Evolutionary conservation across 1,140 invertebrate species (phyloP).

Genomic region (Brachionus rubens): DNA sequence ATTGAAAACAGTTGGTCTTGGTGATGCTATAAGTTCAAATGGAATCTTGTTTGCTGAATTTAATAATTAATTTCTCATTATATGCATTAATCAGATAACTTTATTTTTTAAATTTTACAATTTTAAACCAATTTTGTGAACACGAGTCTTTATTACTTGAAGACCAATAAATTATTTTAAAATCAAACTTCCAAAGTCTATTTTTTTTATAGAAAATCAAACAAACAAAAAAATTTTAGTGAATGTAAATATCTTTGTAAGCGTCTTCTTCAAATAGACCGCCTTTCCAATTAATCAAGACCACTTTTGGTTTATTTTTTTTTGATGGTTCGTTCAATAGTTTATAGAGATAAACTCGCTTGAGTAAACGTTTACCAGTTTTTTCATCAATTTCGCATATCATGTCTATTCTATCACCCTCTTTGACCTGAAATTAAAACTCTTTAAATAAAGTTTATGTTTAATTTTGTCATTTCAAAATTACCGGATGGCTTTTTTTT

Average conservation of each 20-base stretch:
- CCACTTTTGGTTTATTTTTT: conserved; percentile 39
- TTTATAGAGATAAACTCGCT: conserved; percentile 28
- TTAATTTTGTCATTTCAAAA: neutral
- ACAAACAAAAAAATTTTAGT: too few species aligned
- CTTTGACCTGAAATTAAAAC: neutral
- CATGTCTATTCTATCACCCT: conserved; percentile 15
- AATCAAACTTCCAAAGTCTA: too few species aligned
- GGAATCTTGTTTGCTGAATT: conserved; percentile 60
- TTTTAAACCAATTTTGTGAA: too few species aligned
- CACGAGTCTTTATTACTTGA: too few species aligned
- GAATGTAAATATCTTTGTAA: neutral
- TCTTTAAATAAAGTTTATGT: neutral
- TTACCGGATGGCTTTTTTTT: conserved; percentile 33
- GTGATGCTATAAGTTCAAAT: conserved; percentile 62
- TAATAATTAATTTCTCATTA: neutral
- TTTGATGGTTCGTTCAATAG: conserved; percentile 12
- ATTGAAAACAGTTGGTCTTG: conserved; percentile 61
- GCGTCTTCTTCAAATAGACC: conserved; percentile 39
- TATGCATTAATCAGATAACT: too few species aligned
- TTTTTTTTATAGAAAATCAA: too few species aligned
- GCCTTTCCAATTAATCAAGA: conserved; percentile 3
- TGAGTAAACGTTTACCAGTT: conserved; percentile 8
- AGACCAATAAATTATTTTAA: too few species aligned
- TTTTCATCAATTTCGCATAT: conserved; percentile 39
- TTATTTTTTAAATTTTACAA: too few species aligned